These are phyloP conservation scores for Oncorhynchus kisutch DNA, from an alignment of 2,113 vertebrate species.

Conservation along the genomic window DNA sequence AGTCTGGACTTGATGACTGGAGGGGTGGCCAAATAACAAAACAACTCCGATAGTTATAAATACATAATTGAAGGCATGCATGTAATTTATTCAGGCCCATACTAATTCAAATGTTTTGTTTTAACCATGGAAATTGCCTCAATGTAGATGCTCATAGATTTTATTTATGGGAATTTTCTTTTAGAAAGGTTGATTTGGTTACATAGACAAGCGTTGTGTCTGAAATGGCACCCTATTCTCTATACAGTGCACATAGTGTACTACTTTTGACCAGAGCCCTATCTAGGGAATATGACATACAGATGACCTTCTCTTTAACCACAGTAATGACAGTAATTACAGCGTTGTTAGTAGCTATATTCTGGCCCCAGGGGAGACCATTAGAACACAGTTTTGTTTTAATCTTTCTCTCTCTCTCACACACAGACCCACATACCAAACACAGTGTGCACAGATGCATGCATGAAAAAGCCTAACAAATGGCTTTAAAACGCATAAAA, in stretches of 20 bases:
- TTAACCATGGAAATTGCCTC: neutral
- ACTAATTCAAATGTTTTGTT: too few relatives aligned
- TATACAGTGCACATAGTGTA: too few relatives aligned
- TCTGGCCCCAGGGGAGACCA: conserved; percentile 49
- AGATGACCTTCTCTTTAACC: conserved; percentile 43
- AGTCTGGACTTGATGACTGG: neutral
- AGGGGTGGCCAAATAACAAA: too few relatives aligned
- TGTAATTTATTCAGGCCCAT: neutral
- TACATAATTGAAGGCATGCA: neutral
- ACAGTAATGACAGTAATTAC: conserved; percentile 57
- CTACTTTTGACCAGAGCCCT: too few relatives aligned
- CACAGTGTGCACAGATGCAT: conserved; percentile 26
- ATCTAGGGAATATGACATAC: neutral
- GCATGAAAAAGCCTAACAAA: conserved; percentile 50
- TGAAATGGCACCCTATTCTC: too few relatives aligned
- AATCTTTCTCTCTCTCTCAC: conserved; percentile 1
- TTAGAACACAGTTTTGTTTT: conserved; percentile 51
- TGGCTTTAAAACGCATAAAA: conserved; percentile 32
- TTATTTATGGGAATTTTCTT: neutral
- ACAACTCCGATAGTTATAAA: neutral
- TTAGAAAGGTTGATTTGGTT: neutral
- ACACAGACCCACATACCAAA: conserved; percentile 34
- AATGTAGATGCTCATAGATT: neutral
- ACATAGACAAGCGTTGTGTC: too few relatives aligned
- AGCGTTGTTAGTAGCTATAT: conserved; percentile 31